phyloP scores from a whole-genome alignment of 2,113 vertebrate species.

The Oryctolagus cuniculus region DNA sequence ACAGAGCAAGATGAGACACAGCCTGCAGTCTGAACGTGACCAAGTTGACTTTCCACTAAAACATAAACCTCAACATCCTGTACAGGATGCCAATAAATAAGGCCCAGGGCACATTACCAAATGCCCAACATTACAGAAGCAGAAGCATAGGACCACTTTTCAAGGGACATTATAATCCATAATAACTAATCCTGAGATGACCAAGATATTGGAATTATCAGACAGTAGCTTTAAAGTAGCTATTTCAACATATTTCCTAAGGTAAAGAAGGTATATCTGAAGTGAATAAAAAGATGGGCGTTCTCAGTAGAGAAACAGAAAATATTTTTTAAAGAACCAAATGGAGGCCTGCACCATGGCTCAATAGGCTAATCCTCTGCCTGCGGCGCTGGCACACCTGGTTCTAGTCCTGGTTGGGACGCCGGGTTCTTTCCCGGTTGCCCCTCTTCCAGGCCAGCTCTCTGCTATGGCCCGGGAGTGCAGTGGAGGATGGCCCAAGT shows the following conservation, averaged over 20 bases:
- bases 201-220: not conserved
- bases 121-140: not conserved
- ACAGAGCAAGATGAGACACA: not conserved
- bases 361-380: too few species aligned
- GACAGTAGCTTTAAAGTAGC: not conserved
- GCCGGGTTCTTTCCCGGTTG: too few species aligned
- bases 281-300: not conserved
- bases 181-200: not conserved
- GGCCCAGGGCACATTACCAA: not conserved
- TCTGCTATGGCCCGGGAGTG: too few species aligned
- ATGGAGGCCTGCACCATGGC: too few species aligned
- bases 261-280: not conserved
- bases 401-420: too few species aligned
- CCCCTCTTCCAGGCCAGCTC: too few species aligned
- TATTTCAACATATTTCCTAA: not conserved
- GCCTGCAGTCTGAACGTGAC: not conserved
- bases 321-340: not conserved
- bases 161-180: not conserved
- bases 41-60: not conserved
- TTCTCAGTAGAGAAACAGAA: not conserved
- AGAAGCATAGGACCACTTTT: not conserved
- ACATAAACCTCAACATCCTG: not conserved
- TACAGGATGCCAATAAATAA: not conserved
- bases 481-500: too few species aligned
- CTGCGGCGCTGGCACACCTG: too few species aligned